A percentile compares a stretch with the other conserved stretches of the same genome.
Conservation (phyloP, 2,797 vertebrate species). For the Lemur catta region DNA sequence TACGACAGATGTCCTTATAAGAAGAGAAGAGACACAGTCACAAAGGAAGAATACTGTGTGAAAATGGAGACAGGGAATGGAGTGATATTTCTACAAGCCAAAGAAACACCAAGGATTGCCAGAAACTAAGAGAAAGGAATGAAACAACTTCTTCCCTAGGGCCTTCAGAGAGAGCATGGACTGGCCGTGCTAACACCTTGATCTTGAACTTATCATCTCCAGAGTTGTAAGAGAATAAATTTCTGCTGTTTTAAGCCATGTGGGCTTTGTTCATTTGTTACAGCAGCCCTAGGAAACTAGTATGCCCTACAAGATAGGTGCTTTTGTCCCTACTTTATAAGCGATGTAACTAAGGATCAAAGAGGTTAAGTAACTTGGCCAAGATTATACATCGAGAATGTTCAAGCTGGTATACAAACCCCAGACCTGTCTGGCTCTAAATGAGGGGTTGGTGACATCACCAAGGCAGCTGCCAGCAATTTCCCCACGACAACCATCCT, state of each 20-base stretch:
- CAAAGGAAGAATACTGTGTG: neutral
- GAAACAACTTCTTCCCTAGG: neutral
- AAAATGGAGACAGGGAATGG: rapidly evolving
- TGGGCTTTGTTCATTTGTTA: neutral
- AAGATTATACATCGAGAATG: neutral
- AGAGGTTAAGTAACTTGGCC: no score
- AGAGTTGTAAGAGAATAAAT: neutral
- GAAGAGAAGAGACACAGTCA: neutral
- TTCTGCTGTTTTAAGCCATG: neutral
- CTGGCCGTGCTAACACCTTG: neutral
- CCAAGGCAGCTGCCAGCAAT: neutral
- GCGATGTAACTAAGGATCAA: neutral
- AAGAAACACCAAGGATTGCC: neutral
- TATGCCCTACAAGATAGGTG: neutral
- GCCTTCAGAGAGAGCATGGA: neutral
- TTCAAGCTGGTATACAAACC: neutral
- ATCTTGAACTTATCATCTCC: neutral
- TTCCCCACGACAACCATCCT: no score
- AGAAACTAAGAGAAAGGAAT: neutral
- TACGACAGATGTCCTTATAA: neutral
- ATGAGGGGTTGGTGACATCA: neutral
- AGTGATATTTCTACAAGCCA: rapidly evolving
- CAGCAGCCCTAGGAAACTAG: neutral
- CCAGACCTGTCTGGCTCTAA: neutral
- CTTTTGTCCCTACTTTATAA: neutral